Conservation (phyloP, 64 coral and sea anemone genomes). For the Stichodactyla helianthus region DNA sequence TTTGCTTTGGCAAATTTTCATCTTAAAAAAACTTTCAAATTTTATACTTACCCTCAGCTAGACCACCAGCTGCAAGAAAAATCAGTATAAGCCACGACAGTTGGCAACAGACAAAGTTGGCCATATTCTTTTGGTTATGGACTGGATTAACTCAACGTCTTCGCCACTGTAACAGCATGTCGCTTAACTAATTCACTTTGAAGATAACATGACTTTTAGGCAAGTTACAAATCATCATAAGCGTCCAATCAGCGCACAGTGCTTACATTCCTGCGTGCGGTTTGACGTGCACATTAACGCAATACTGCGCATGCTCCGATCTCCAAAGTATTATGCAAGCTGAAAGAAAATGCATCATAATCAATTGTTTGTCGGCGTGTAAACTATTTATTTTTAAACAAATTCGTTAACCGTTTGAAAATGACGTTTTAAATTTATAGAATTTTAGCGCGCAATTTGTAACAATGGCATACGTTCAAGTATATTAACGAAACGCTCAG, state of each 20-base stretch:
- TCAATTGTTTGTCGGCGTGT: too few species aligned
- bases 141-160: neutral
- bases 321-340: too few species aligned
- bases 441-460: too few species aligned
- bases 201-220: neutral
- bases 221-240: neutral
- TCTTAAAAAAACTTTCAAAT: neutral
- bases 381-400: too few species aligned
- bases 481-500: too few species aligned
- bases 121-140: neutral
- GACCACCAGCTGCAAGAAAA: neutral
- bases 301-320: too few species aligned
- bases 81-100: neutral
- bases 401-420: too few species aligned
- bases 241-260: neutral
- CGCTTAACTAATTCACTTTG: neutral
- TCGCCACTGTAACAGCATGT: neutral
- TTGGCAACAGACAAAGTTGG: neutral
- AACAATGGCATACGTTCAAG: too few species aligned
- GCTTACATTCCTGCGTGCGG: neutral
- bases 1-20: neutral
- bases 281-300: neutral
- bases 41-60: neutral
- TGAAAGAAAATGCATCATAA: too few species aligned
- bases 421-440: too few species aligned